phyloP scores from a whole-genome alignment of 2,797 vertebrate species.

The Discoglossus pictus region DNA sequence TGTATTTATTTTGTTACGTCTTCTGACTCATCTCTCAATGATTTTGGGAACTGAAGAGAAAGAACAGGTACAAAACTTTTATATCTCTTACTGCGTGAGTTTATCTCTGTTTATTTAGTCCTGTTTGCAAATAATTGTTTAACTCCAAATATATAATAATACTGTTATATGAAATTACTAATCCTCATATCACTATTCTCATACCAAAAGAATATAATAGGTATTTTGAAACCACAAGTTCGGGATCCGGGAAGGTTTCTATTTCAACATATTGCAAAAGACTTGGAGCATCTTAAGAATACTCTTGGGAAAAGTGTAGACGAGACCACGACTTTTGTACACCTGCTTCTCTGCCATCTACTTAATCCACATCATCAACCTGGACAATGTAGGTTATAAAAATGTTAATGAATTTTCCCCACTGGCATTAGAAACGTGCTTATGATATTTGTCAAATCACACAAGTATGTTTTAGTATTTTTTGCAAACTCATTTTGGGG shows the following conservation, averaged over 20 bases:
- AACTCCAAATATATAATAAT: no score
- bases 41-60: conserved; percentile 72
- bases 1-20: conserved; percentile 75
- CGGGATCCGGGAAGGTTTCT: conserved; percentile 69
- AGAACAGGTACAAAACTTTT: conserved; percentile 72
- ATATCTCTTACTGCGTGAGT: no score
- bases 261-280: conserved; percentile 74
- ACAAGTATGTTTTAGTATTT: no score
- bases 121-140: no score
- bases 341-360: conserved; percentile 76
- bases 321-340: conserved; percentile 72
- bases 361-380: conserved; percentile 55
- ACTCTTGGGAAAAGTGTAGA: conserved; percentile 83
- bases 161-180: no score
- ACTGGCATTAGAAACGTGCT: no score
- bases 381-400: conserved; percentile 66
- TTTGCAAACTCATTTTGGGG: no score
- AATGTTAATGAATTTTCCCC: no score
- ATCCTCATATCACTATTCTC: no score
- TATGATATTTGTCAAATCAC: no score
- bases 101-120: no score
- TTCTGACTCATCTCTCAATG: conserved; percentile 87
- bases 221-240: conserved; percentile 79
- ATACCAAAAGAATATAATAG: conserved; percentile 58
- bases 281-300: conserved; percentile 76